These are phyloP conservation scores for Muscina levida DNA, from an alignment of 2,888 invertebrate genomes.

Conservation along the genomic window DNA sequence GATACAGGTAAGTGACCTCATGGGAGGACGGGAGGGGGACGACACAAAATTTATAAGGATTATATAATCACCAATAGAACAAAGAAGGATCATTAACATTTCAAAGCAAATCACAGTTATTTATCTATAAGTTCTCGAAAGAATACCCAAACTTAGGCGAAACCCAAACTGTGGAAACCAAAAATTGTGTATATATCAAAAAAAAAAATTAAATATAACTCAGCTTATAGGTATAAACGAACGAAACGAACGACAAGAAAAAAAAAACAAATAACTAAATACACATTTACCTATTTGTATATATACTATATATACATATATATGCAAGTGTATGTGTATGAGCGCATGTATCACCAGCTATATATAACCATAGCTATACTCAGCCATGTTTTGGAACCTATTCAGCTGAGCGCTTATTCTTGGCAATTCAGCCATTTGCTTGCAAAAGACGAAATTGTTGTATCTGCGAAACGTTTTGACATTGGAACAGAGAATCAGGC, in stretches of 20 bases:
- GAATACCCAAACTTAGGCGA: no score
- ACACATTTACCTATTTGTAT: background rate
- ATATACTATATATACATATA: background rate
- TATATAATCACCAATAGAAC: background rate
- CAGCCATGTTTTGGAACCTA: constrained; percentile 42
- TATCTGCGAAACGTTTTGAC: constrained; percentile 51
- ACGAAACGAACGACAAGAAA: no score
- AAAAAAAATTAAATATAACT: background rate
- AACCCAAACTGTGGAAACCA: background rate
- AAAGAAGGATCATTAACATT: background rate
- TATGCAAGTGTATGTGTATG: background rate
- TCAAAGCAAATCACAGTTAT: no score
- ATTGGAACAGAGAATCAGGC: constrained; percentile 47
- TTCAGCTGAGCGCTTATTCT: constrained; percentile 42
- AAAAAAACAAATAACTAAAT: no score
- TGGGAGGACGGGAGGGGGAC: no score
- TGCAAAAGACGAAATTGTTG: constrained; percentile 26
- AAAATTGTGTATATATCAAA: constrained; percentile 27
- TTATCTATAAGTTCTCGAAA: no score
- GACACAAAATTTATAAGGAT: background rate
- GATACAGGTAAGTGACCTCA: constrained; percentile 84
- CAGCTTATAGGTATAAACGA: no score
- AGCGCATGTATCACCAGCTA: background rate
- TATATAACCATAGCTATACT: background rate
- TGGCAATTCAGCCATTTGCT: constrained; percentile 39